phyloP scores from a whole-genome alignment of 23 tunicate species.

The Phallusia fumigata region DNA sequence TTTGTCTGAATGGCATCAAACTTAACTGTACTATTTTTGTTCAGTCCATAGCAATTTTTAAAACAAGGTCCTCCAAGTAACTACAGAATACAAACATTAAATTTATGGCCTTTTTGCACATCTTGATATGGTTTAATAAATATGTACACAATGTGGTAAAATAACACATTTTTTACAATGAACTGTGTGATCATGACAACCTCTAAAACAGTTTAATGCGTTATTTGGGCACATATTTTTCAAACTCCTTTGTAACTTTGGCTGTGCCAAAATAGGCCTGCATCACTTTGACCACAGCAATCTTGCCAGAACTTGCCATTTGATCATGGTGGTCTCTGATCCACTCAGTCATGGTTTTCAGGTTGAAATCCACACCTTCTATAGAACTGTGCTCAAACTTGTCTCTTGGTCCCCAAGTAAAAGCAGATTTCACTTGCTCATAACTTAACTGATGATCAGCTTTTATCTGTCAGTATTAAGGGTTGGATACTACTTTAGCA shows the following conservation, averaged over 20 bases:
- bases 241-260: conserved; percentile 51
- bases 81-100: no score
- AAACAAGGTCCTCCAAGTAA: no score
- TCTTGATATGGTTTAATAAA: no score
- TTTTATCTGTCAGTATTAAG: conserved; percentile 14
- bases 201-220: background rate
- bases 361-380: conserved; percentile 68
- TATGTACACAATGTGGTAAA: no score
- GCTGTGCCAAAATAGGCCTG: conserved; percentile 71
- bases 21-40: no score
- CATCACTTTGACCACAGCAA: conserved; percentile 65
- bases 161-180: no score
- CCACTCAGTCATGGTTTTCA: conserved; percentile 68
- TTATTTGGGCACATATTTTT: conserved; percentile 5
- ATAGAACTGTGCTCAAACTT: conserved; percentile 60
- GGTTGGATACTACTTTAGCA: no score
- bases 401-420: conserved; percentile 75
- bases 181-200: no score
- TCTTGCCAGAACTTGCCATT: conserved; percentile 83
- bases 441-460: conserved; percentile 48
- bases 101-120: no score
- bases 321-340: conserved; percentile 57
- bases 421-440: conserved; percentile 53
- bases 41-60: no score
- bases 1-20: no score